A percentile compares a stretch with the other conserved stretches of the same genome.
phyloP scores from a whole-genome alignment of 1,140 invertebrate species.

The Drosophila insularis region DNA sequence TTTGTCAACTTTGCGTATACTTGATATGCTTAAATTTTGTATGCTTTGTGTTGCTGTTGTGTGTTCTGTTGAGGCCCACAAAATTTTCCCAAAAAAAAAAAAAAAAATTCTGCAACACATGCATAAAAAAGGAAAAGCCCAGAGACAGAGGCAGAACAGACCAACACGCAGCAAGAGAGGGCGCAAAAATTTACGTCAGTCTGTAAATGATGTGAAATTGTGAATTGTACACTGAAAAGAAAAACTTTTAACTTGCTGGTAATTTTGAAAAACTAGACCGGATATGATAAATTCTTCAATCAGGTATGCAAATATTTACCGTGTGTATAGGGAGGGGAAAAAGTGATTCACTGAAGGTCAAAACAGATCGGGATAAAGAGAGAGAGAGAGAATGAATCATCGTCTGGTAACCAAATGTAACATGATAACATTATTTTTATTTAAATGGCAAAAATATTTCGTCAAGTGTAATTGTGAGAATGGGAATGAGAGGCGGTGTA shows the following conservation, averaged over 20 bases:
- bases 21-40: constrained; percentile 5
- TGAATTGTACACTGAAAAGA: not conserved
- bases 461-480: not conserved
- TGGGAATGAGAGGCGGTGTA: not conserved
- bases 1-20: constrained; percentile 42
- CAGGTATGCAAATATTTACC: no score
- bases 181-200: constrained; percentile 14
- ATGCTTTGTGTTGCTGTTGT: not conserved
- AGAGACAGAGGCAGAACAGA: not conserved
- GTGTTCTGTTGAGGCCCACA: not conserved
- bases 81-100: not conserved
- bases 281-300: no score
- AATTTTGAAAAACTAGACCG: no score
- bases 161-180: not conserved
- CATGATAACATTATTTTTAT: no score
- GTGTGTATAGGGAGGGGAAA: no score
- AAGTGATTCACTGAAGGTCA: no score
- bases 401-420: no score
- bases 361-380: no score
- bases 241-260: no score
- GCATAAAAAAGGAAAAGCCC: constrained; percentile 2
- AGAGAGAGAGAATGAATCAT: no score
- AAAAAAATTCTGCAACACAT: constrained; percentile 12
- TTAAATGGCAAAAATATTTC: not conserved
- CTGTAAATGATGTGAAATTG: constrained; percentile 41